These are phyloP conservation scores for Heliconius hortense DNA, from an alignment of 2,888 invertebrate genomes.

Conservation along the genomic window DNA sequence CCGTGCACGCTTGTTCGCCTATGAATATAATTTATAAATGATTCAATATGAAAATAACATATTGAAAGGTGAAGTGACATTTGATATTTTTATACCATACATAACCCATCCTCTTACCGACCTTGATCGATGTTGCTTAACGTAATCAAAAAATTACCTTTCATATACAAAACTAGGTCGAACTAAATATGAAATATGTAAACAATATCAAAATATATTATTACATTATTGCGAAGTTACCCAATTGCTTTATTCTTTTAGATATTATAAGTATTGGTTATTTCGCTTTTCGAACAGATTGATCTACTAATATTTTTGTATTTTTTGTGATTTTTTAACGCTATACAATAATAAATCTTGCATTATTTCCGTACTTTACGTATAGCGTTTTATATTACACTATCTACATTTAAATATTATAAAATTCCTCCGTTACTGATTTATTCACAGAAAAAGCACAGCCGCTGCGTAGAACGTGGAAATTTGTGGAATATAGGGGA, in stretches of 20 bases:
- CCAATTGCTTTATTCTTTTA: slow-evolving; percentile 2
- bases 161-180: slow-evolving; percentile 28
- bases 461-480: too few relatives aligned
- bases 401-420: too few relatives aligned
- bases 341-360: too few relatives aligned
- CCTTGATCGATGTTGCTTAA: slow-evolving; percentile 27
- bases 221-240: slow-evolving; percentile 18
- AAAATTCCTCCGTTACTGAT: too few relatives aligned
- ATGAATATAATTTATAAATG: neutral
- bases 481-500: too few relatives aligned
- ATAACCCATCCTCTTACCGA: slow-evolving; percentile 22
- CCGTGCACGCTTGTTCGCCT: neutral
- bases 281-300: too few relatives aligned
- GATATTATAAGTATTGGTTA: neutral
- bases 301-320: too few relatives aligned
- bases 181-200: slow-evolving; percentile 24
- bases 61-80: neutral
- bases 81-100: neutral
- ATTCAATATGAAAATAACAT: neutral
- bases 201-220: slow-evolving; percentile 33
- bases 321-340: too few relatives aligned
- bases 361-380: too few relatives aligned
- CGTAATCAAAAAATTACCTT: slow-evolving; percentile 20
- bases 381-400: too few relatives aligned
- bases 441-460: too few relatives aligned